Evolutionary conservation across 2,797 vertebrate genomes (phyloP).

Genomic region (Sebastes variabilis): DNA sequence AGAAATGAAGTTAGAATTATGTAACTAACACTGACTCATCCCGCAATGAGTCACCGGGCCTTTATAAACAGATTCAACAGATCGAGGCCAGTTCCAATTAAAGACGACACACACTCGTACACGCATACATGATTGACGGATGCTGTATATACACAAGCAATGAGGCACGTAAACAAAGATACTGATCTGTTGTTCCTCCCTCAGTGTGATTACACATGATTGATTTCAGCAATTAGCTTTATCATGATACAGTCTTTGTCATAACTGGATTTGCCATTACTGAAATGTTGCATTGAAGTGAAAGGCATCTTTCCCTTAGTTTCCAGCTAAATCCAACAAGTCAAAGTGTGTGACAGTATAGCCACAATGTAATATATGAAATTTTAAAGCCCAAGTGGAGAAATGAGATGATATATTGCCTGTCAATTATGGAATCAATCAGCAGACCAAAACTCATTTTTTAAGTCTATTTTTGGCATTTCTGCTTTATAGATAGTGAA

Average conservation of each 20-base stretch:
- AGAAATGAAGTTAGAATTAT: constrained; percentile 26
- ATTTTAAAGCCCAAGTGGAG: too few species aligned
- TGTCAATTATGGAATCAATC: background rate
- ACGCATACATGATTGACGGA: background rate
- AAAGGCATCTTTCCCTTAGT: background rate
- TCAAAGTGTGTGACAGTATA: background rate
- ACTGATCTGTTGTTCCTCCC: background rate
- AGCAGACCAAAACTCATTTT: background rate
- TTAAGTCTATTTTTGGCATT: too few species aligned
- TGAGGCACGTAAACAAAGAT: background rate
- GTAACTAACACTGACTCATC: constrained; percentile 52
- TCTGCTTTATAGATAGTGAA: too few species aligned
- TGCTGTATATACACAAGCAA: background rate
- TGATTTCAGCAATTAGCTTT: background rate
- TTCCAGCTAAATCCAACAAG: background rate
- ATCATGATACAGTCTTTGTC: background rate
- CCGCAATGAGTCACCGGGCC: constrained; percentile 46
- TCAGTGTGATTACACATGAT: background rate
- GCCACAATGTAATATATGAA: too few species aligned
- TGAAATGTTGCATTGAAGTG: background rate
- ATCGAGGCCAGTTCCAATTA: constrained; percentile 25
- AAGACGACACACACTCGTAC: constrained; percentile 9
- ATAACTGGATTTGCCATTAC: background rate
- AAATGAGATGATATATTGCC: too few species aligned
- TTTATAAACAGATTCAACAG: constrained; percentile 29